A percentile compares a stretch with the other conserved stretches of the same genome.
phyloP scores from a whole-genome alignment of 2,113 vertebrate species.

The Pelecanoides urinatrix region DNA sequence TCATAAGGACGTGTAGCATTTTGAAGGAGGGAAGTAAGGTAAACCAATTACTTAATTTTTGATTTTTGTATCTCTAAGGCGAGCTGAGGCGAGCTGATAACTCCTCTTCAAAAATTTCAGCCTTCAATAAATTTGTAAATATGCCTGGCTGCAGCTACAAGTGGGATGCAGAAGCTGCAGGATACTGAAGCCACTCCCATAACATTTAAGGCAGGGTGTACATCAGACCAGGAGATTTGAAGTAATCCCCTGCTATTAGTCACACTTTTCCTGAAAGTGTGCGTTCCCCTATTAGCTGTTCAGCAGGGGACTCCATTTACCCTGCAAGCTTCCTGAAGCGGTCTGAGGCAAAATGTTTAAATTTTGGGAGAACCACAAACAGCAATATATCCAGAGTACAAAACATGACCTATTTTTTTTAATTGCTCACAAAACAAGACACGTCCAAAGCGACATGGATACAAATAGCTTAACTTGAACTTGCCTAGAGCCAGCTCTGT shows the following conservation, averaged over 20 bases:
- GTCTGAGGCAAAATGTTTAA: not conserved
- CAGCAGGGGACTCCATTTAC: not conserved
- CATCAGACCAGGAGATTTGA: not conserved
- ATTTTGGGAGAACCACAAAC: not conserved
- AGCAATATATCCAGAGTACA: not conserved
- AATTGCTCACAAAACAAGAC: not conserved
- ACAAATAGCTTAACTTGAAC: not conserved
- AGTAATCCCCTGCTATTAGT: constrained; percentile 24
- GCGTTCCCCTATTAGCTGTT: constrained; percentile 7
- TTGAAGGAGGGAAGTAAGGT: not conserved
- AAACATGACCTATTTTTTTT: constrained; percentile 7
- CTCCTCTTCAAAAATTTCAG: not conserved
- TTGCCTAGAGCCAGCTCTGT: not conserved
- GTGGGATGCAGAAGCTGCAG: not conserved
- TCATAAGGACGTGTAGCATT: not conserved
- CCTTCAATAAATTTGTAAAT: not conserved
- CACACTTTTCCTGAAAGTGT: not conserved
- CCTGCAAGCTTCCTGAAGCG: not conserved
- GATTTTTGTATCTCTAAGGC: not conserved
- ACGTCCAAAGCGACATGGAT: not conserved
- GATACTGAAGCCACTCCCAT: not conserved
- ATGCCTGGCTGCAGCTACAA: not conserved
- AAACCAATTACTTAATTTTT: not conserved
- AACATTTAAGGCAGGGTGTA: not conserved
- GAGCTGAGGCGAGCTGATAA: not conserved